Percentiles rank a stretch among this genome's conserved stretches.
Evolutionary conservation across 1,140 invertebrate genomes (phyloP).

Genomic region (Zaprionus davidi): DNA sequence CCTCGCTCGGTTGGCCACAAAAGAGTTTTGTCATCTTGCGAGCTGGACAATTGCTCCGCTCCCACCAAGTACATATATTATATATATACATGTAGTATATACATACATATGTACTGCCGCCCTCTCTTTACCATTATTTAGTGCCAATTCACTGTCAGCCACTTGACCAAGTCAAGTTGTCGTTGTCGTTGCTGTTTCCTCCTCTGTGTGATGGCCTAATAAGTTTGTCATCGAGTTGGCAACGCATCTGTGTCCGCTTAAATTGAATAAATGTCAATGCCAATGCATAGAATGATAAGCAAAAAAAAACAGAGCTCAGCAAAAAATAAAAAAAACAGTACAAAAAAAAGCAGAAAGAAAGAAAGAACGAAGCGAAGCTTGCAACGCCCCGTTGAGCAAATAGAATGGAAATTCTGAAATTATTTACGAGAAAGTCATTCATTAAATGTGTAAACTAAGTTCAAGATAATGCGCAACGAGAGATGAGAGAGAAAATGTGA

Average conservation of each 20-base stretch:
- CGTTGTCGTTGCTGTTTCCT: conserved; percentile 18
- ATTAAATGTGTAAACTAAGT: conserved; percentile 2
- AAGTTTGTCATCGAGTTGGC: conserved; percentile 55
- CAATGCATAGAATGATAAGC: conserved; percentile 21
- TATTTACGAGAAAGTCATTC: conserved; percentile 26
- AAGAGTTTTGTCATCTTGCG: conserved; percentile 58
- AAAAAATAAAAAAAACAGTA: neutral
- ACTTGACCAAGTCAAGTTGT: conserved; percentile 62
- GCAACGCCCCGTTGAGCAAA: conserved; percentile 32
- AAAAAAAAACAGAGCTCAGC: neutral
- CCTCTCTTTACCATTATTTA: neutral
- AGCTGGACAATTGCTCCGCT: neutral
- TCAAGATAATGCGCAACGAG: neutral
- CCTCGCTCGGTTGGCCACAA: conserved; percentile 30
- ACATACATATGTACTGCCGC: neutral
- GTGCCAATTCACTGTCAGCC: conserved; percentile 58
- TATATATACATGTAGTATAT: conserved; percentile 9
- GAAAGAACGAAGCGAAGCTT: conserved; percentile 17
- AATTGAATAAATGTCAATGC: conserved; percentile 33
- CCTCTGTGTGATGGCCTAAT: conserved; percentile 50
- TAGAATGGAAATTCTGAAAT: conserved; percentile 22
- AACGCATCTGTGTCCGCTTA: conserved; percentile 33
- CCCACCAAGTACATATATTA: neutral
- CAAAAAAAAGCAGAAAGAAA: neutral
- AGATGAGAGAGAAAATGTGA: neutral